Evolutionary conservation across 2,797 vertebrate species (phyloP).

Genomic region (Myotis vivesi): DNA sequence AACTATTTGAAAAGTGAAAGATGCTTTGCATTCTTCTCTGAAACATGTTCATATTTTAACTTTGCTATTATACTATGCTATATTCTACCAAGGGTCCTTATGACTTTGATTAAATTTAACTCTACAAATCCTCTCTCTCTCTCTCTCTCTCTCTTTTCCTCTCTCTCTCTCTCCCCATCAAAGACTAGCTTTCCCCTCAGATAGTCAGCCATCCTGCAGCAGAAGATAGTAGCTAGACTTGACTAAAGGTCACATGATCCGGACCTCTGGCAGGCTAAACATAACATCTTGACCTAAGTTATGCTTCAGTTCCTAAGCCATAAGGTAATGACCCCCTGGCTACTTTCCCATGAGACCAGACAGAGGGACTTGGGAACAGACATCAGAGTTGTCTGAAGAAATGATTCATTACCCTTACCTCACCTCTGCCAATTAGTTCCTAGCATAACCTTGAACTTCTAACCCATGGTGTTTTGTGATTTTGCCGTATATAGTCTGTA

Average conservation of each 20-base stretch:
- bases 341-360: neutral
- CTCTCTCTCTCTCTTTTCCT: neutral
- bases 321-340: neutral
- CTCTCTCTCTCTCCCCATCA: too few relatives aligned
- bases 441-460: neutral
- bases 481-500: neutral
- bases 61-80: neutral
- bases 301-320: neutral
- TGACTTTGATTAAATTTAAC: neutral
- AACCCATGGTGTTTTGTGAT: neutral
- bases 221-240: neutral
- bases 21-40: neutral
- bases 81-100: neutral
- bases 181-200: neutral
- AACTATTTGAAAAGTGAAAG: slow-evolving; percentile 1
- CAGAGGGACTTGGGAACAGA: neutral
- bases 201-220: neutral
- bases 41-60: neutral
- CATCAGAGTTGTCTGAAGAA: neutral
- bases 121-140: neutral
- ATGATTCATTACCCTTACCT: neutral
- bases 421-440: neutral
- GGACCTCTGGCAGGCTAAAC: neutral
- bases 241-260: neutral
- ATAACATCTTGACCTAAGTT: neutral